phyloP scores from a whole-genome alignment of 2,113 vertebrate genomes.

The Bucco capensis region DNA sequence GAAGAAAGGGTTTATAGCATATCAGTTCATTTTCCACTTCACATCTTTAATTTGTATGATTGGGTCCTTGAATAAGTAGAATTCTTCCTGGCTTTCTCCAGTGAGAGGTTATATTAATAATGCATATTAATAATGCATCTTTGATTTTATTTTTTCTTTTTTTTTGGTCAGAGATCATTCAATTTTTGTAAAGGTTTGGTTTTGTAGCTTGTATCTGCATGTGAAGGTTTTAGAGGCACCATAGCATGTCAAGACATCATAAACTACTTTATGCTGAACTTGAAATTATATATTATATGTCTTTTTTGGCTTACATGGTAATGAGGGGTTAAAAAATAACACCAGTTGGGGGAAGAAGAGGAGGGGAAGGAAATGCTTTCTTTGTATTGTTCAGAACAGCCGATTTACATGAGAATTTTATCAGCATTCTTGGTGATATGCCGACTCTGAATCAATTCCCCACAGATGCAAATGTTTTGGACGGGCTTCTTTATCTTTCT shows the following conservation, averaged over 20 bases:
- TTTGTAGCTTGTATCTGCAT: not conserved
- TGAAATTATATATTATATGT: not conserved
- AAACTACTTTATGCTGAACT: not conserved
- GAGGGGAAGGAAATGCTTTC: not conserved
- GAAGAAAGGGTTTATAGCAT: not conserved
- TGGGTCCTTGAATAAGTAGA: not conserved
- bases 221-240: not conserved
- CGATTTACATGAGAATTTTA: constrained; percentile 52
- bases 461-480: not conserved
- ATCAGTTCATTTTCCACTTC: not conserved
- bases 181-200: not conserved
- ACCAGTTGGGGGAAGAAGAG: not conserved
- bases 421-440: constrained; percentile 15
- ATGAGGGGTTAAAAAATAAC: constrained; percentile 20
- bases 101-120: not conserved
- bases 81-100: not conserved
- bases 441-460: constrained; percentile 2
- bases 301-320: not conserved
- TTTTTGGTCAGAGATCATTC: not conserved
- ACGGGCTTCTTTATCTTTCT: constrained; percentile 28
- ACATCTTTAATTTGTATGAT: not conserved
- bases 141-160: not conserved
- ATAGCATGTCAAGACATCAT: not conserved
- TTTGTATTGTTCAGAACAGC: not conserved
- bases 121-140: not conserved